Conservation (phyloP, 2,888 invertebrate species). For the Nomada fucata region DNA sequence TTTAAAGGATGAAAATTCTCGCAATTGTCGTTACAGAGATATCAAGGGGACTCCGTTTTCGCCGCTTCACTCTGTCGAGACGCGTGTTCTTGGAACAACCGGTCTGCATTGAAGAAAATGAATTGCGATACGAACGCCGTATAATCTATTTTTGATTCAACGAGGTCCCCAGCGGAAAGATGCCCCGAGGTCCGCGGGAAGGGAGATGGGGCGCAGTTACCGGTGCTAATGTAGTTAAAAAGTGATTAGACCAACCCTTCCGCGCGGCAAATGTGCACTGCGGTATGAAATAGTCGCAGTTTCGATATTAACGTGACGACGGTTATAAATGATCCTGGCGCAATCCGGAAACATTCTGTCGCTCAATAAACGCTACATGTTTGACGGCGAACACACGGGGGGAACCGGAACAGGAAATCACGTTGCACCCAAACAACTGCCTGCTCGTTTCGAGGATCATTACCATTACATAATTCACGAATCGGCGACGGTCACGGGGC, state of each 20-base stretch:
- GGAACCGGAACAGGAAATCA: background rate
- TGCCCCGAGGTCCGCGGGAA: constrained; percentile 37
- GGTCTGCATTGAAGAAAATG: constrained; percentile 55
- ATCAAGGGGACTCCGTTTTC: constrained; percentile 10
- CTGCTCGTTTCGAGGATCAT: constrained; percentile 6
- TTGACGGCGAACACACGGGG: constrained; percentile 1
- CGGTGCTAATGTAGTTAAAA: constrained; percentile 74
- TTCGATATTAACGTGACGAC: constrained; percentile 48
- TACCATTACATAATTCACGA: constrained; percentile 26
- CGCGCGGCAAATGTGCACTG: constrained; percentile 63
- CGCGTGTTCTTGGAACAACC: constrained; percentile 4
- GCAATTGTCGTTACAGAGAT: constrained; percentile 4
- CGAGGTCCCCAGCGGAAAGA: constrained; percentile 55
- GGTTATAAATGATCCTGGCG: constrained; percentile 61
- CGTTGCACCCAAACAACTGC: constrained; percentile 1
- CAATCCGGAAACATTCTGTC: constrained; percentile 47
- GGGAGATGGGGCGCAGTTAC: constrained; percentile 56
- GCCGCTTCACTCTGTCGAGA: background rate
- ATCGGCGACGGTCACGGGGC: background rate
- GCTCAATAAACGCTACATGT: constrained; percentile 32
- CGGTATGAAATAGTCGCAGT: constrained; percentile 61
- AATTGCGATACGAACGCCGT: constrained; percentile 63
- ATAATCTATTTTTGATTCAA: constrained; percentile 73
- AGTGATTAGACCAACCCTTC: constrained; percentile 75
- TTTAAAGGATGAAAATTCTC: background rate